Evolutionary conservation across 2,113 vertebrate species (phyloP).

Genomic region (Hystrix brachyura): DNA sequence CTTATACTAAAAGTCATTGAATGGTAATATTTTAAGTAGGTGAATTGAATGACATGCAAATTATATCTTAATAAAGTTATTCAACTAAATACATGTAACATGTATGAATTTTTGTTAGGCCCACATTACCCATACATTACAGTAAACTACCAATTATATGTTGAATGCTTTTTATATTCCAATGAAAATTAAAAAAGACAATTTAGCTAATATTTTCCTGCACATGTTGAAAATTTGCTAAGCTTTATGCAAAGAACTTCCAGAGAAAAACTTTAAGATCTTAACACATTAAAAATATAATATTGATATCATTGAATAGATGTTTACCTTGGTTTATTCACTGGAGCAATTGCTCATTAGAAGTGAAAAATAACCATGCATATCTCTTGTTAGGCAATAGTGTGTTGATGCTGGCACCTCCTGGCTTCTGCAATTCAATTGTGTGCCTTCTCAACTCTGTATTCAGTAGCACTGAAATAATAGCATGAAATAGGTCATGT

Average conservation of each 20-base stretch:
- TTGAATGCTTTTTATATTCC: neutral
- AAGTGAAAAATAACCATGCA: neutral
- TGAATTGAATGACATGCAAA: neutral
- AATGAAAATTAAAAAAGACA: neutral
- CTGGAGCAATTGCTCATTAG: neutral
- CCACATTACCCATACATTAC: neutral
- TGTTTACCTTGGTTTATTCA: neutral
- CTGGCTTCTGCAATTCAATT: neutral
- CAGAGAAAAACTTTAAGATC: neutral
- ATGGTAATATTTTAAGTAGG: neutral
- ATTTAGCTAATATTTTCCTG: neutral
- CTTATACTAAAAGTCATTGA: neutral
- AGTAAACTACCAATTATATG: neutral
- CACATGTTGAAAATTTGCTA: neutral
- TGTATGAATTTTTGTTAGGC: neutral
- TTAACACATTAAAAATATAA: neutral
- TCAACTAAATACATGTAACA: neutral
- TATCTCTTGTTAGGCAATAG: neutral
- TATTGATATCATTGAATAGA: neutral
- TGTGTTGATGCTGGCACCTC: neutral
- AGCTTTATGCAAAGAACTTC: neutral
- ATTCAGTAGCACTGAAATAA: neutral
- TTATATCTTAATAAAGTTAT: neutral
- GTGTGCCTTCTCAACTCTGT: neutral
- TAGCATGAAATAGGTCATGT: neutral